These are phyloP conservation scores for Hoplodrina blanda DNA, from an alignment of 2,888 invertebrate genomes.

Conservation along the genomic window DNA sequence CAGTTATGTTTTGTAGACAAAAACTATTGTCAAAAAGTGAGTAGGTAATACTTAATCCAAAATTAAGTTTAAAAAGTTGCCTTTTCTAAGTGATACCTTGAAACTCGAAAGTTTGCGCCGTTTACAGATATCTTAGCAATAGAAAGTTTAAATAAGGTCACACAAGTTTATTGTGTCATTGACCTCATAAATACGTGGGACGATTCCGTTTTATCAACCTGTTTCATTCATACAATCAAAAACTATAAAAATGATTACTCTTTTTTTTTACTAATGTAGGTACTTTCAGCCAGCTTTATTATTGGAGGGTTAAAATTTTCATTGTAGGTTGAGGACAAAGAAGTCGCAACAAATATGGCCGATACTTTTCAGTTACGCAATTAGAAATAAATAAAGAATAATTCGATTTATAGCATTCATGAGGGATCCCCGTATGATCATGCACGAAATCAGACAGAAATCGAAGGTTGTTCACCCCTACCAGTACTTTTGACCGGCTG, in stretches of 20 bases:
- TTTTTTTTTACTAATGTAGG: not conserved
- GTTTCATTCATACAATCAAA: slow-evolving; percentile 30
- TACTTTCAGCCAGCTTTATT: no score
- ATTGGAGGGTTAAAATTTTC: slow-evolving; percentile 13
- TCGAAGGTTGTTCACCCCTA: slow-evolving; percentile 90
- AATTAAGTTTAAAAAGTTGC: not conserved
- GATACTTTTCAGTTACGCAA: slow-evolving; percentile 82
- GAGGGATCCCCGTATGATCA: slow-evolving; percentile 71
- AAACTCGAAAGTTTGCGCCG: slow-evolving; percentile 42
- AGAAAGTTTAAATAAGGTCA: slow-evolving; percentile 75
- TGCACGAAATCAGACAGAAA: slow-evolving; percentile 79
- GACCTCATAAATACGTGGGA: slow-evolving; percentile 61
- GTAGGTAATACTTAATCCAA: not conserved
- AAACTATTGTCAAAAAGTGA: not conserved
- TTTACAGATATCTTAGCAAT: slow-evolving; percentile 48
- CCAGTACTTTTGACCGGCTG: slow-evolving; percentile 84
- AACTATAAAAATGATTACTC: slow-evolving; percentile 3
- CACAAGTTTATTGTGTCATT: slow-evolving; percentile 66
- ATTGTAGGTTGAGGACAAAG: slow-evolving; percentile 73
- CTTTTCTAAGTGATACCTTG: slow-evolving; percentile 46
- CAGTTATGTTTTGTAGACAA: no score
- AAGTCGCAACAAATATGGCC: slow-evolving; percentile 76
- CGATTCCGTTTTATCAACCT: slow-evolving; percentile 4
- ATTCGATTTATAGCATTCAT: slow-evolving; percentile 68
- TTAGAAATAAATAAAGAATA: slow-evolving; percentile 67